Evolutionary conservation across 2,888 invertebrate genomes (phyloP).

Genomic region (Drosophila emarginata): DNA sequence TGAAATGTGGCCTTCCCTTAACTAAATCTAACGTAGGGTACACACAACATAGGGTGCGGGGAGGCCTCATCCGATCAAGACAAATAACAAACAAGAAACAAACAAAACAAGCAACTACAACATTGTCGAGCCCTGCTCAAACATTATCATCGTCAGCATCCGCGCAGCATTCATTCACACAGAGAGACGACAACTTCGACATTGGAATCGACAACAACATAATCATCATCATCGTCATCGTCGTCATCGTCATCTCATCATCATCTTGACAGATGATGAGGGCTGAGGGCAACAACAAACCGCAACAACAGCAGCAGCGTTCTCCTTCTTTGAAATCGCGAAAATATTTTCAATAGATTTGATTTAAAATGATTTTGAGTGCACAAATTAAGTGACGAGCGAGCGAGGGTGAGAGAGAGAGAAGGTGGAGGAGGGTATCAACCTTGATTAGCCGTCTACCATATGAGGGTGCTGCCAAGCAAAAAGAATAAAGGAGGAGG

Average conservation of each 20-base stretch:
- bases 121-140: constrained; percentile 29
- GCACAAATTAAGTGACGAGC: constrained; percentile 45
- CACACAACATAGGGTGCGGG: no score
- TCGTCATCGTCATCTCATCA: background rate
- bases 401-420: background rate
- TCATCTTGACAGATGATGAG: constrained; percentile 53
- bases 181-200: constrained; percentile 1
- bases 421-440: background rate
- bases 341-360: constrained; percentile 55
- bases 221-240: background rate
- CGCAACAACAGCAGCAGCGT: background rate
- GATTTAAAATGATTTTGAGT: constrained; percentile 57
- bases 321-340: constrained; percentile 22
- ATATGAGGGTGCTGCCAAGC: constrained; percentile 10
- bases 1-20: constrained; percentile 40
- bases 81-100: constrained; percentile 25
- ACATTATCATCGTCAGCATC: constrained; percentile 17
- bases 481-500: background rate
- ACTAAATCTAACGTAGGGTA: background rate
- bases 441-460: constrained; percentile 10
- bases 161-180: background rate
- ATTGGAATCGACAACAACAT: background rate
- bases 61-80: constrained; percentile 6
- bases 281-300: constrained; percentile 23
- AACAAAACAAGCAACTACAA: constrained; percentile 13